Conservation (phyloP, 2,113 vertebrate genomes). For the Cyphomyrus discorhynchus region DNA sequence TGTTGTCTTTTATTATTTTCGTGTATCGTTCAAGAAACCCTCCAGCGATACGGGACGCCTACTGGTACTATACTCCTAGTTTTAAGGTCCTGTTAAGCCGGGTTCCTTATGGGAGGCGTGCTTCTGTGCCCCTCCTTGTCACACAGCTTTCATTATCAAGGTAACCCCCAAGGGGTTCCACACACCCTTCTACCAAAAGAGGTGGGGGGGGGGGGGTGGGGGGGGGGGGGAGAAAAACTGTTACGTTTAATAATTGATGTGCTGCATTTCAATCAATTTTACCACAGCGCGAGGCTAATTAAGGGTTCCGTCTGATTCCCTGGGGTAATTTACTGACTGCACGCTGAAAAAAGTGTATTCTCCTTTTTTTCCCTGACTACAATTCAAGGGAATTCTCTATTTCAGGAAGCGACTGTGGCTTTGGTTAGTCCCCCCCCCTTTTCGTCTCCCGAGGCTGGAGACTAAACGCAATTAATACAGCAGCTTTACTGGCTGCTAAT, state of each 20-base stretch:
- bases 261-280: constrained; percentile 81
- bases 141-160: constrained; percentile 28
- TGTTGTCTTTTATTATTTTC: neutral
- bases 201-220: constrained; percentile 45
- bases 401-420: constrained; percentile 71
- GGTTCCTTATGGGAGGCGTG: neutral
- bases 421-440: constrained; percentile 51
- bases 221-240: constrained; percentile 42
- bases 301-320: constrained; percentile 87
- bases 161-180: constrained; percentile 42
- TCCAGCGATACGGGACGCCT: neutral
- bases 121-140: neutral
- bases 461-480: constrained; percentile 99
- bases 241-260: constrained; percentile 81
- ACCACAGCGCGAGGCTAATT: constrained; percentile 88
- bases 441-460: constrained; percentile 77
- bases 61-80: neutral
- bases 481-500: constrained; percentile 94
- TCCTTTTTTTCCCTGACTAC: constrained; percentile 42
- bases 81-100: neutral
- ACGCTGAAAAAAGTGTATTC: constrained; percentile 66
- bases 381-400: constrained; percentile 66
- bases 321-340: constrained; percentile 75
- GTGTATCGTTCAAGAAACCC: neutral
- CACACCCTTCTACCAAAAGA: constrained; percentile 42